Conservation (phyloP, 2,797 vertebrate species). For the Megaceryle alcyon region DNA sequence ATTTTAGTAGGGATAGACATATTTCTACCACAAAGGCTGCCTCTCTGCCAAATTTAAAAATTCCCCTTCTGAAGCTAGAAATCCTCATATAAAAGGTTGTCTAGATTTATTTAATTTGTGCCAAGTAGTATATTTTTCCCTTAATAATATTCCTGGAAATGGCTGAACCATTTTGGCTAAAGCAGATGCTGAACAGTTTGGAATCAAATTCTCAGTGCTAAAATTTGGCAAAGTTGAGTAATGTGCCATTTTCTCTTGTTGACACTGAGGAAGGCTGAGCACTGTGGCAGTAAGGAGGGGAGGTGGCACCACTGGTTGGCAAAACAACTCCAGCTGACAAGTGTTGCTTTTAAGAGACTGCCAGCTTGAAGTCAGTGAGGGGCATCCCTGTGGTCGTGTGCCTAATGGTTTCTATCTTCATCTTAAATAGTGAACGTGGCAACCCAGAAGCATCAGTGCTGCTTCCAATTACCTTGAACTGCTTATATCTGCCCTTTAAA, state of each 20-base stretch:
- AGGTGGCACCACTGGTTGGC: neutral
- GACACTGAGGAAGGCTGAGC: neutral
- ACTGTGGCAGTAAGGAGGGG: neutral
- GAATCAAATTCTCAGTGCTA: neutral
- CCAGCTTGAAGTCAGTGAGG: neutral
- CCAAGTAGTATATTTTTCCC: neutral
- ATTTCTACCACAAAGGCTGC: neutral
- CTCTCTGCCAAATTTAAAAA: neutral
- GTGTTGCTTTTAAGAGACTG: neutral
- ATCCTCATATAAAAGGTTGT: neutral
- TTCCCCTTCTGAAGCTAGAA: neutral
- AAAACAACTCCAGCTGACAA: neutral
- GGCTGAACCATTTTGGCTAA: neutral
- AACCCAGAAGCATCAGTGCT: neutral
- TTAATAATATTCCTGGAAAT: conserved; percentile 43
- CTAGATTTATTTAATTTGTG: neutral
- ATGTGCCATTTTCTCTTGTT: neutral
- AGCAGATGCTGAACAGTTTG: neutral
- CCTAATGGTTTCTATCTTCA: neutral
- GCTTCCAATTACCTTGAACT: neutral
- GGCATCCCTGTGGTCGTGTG: rapidly evolving
- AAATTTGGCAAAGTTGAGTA: neutral
- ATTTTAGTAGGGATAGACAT: neutral
- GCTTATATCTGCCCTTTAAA: neutral
- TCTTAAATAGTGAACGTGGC: neutral